Evolutionary conservation across 2,113 vertebrate genomes (phyloP).

Genomic region (Callorhinus ursinus): DNA sequence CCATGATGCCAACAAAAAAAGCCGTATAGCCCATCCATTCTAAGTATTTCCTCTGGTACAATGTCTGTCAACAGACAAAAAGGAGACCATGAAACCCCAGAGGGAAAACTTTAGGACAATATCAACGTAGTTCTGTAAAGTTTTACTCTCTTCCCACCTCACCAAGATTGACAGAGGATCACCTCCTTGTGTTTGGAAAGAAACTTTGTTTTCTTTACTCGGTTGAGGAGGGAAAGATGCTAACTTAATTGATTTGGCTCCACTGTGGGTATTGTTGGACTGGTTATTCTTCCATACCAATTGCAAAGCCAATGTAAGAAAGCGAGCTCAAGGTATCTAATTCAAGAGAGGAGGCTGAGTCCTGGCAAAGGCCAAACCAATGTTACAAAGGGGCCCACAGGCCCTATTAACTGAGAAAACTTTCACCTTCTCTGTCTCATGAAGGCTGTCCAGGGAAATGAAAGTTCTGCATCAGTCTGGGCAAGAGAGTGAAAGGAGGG

Average conservation of each 20-base stretch:
- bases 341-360: neutral
- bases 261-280: neutral
- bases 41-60: slow-evolving; percentile 83
- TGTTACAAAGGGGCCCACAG: neutral
- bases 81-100: neutral
- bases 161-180: neutral
- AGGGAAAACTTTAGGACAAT: neutral
- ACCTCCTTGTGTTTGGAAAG: neutral
- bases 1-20: slow-evolving; percentile 89
- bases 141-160: neutral
- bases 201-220: neutral
- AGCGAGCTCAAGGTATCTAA: neutral
- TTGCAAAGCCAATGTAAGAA: neutral
- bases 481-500: neutral
- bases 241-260: neutral
- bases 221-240: neutral
- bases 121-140: neutral
- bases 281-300: neutral
- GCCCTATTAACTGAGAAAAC: neutral
- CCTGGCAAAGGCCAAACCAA: neutral
- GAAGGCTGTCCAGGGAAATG: neutral
- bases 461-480: neutral
- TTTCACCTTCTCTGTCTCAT: neutral
- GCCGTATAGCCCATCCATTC: slow-evolving; percentile 88
- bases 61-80: slow-evolving; percentile 81